These are phyloP conservation scores for Caenorhabditis sulstoni DNA, from an alignment of 2,888 invertebrate species.

Conservation along the genomic window DNA sequence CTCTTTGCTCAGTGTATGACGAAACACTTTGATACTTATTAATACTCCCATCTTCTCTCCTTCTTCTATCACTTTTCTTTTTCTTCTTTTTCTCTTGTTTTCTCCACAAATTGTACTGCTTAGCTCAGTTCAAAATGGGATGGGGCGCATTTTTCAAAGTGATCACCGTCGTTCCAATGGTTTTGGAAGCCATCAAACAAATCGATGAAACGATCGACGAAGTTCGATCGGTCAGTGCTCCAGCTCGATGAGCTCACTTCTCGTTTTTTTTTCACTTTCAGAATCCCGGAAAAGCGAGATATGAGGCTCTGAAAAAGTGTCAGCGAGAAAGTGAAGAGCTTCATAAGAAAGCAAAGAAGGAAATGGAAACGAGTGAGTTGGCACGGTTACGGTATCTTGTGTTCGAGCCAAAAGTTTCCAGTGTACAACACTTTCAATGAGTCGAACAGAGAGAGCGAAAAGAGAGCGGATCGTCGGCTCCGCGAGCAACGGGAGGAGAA, in stretches of 20 bases:
- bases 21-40: background rate
- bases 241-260: too few species aligned
- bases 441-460: background rate
- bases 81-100: too few species aligned
- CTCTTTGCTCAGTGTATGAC: background rate
- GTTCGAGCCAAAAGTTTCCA: background rate
- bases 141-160: too few species aligned
- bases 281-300: conserved; percentile 9
- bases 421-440: background rate
- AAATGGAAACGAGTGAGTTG: conserved; percentile 8
- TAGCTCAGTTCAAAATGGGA: too few species aligned
- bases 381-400: too few species aligned
- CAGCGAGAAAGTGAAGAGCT: background rate
- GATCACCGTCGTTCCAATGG: too few species aligned
- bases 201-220: background rate
- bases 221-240: background rate
- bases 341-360: background rate
- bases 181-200: too few species aligned
- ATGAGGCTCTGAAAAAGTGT: conserved; percentile 3
- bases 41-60: too few species aligned
- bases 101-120: too few species aligned
- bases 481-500: background rate
- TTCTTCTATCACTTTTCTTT: too few species aligned
- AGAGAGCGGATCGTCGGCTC: conserved; percentile 5
- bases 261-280: background rate